Base-by-base conservation (phyloP, 2,888 invertebrate species). In the Lepidocyrtoides sp. region DNA sequence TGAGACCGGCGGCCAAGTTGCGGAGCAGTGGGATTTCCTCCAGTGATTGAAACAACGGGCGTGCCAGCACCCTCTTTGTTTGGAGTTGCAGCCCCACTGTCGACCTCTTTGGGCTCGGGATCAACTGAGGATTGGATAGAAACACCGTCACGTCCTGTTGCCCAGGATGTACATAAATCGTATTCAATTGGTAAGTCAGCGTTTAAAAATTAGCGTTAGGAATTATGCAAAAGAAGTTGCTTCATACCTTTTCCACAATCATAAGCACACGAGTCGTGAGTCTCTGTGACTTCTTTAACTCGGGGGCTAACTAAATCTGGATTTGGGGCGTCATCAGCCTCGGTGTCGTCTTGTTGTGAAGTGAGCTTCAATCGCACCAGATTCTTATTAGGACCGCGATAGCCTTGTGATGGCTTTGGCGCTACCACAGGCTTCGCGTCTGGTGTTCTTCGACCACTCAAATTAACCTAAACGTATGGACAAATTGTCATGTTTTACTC, bases 271-370 rank as follows among this genome's bases (percentile, higher is more conserved):
- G 94, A 94, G 85, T 94, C 94, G 72, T 92, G 93, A 17, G 91
- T 92, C 84, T 94, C 94, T 41, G 93, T 94, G 54, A 94, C 93
- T 92, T 95, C 95, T 36, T 94, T 93, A 1, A 95, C 94, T 32
- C 95, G 86, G 12, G 95, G 94, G 84, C 95, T 95, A 8, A 95
- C 95, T 23, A 95, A 91, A n/a, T 95, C 95, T 60, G 94, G 94
- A 92, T 94, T 94, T 48, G 94, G 94, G 51, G 87, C 91, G 91
- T 94, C 94, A 32, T 93, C 94, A 2, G 91, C 93, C 63, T 94
- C 94, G 5, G 92, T 92, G 60, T 93, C 93, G 89, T 94, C 94
- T 48, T 93, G 92, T 69, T 94, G 93, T 79, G 94, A 93, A 8
- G 93, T 91, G 17, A 94, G 86, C 60, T 93, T 92, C 66, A 94